phyloP scores from a whole-genome alignment of 2,113 vertebrate species.

The Ondatra zibethicus region DNA sequence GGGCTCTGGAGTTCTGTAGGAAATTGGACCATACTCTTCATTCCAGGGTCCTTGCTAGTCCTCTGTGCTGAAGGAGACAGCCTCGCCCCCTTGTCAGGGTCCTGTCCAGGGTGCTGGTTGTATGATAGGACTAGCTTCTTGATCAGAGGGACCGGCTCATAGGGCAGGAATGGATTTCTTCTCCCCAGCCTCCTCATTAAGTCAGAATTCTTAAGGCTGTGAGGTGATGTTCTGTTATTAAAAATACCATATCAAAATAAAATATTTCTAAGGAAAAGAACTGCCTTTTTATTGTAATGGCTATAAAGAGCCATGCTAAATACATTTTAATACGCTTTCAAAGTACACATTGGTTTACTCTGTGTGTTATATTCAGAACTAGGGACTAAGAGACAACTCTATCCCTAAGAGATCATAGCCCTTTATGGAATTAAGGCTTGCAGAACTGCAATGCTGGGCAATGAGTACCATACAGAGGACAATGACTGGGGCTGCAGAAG shows the following conservation, averaged over 20 bases:
- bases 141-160: not conserved
- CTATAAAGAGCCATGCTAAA: not conserved
- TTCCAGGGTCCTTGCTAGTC: not conserved
- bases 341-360: not conserved
- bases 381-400: not conserved
- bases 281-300: not conserved
- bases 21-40: not conserved
- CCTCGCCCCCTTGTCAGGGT: too few species aligned
- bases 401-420: not conserved
- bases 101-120: accelerated
- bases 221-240: not conserved
- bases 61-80: not conserved
- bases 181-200: not conserved
- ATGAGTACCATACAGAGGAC: not conserved
- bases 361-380: not conserved
- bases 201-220: not conserved
- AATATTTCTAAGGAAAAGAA: not conserved
- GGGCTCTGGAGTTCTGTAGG: not conserved
- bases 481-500: not conserved
- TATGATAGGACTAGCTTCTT: not conserved
- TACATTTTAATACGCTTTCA: not conserved
- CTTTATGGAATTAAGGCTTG: not conserved
- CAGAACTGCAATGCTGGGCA: not conserved
- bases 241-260: not conserved
- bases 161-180: not conserved